A percentile compares a stretch with the other conserved stretches of the same genome.
Evolutionary conservation across 2,888 invertebrate genomes (phyloP).

Genomic region (Agrochola litura): DNA sequence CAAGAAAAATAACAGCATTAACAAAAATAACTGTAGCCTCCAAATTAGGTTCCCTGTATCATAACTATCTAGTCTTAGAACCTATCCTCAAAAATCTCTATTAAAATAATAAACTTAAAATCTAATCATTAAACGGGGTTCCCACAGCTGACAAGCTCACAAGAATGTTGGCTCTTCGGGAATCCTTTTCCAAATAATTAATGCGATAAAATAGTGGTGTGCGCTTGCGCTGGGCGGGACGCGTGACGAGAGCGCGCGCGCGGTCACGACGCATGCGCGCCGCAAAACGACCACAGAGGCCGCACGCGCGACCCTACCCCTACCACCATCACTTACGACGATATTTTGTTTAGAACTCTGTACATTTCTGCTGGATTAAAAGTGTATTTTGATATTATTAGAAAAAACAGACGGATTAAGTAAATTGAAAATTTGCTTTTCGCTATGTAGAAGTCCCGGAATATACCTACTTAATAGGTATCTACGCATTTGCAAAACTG

Average conservation of each 20-base stretch:
- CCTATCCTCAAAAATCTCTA: background rate
- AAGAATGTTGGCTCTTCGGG: constrained; percentile 84
- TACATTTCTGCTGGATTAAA: constrained; percentile 54
- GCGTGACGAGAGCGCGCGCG: constrained; percentile 89
- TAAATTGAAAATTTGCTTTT: background rate
- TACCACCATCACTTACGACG: constrained; percentile 56
- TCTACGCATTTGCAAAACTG: background rate
- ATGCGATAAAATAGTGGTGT: constrained; percentile 90
- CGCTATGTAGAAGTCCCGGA: too few species aligned
- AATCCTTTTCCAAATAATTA: constrained; percentile 90
- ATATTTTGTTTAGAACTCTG: constrained; percentile 55
- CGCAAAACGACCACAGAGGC: constrained; percentile 80
- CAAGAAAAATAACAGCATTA: too few species aligned
- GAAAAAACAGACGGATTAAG: background rate
- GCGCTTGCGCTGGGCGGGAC: constrained; percentile 77
- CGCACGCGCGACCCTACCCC: constrained; percentile 85
- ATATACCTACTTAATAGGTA: background rate
- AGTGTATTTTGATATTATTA: constrained; percentile 27
- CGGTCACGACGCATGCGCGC: constrained; percentile 88
- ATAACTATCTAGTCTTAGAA: background rate
- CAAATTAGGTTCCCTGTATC: background rate
- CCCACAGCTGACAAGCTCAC: constrained; percentile 81
- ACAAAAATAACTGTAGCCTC: too few species aligned
- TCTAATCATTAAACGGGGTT: constrained; percentile 67
- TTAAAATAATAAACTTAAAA: constrained; percentile 44